Evolutionary conservation across 2,797 vertebrate species (phyloP), one percentile per base, ranked within the genome.

Genomic region (Bradypodion pumilum): DNA sequence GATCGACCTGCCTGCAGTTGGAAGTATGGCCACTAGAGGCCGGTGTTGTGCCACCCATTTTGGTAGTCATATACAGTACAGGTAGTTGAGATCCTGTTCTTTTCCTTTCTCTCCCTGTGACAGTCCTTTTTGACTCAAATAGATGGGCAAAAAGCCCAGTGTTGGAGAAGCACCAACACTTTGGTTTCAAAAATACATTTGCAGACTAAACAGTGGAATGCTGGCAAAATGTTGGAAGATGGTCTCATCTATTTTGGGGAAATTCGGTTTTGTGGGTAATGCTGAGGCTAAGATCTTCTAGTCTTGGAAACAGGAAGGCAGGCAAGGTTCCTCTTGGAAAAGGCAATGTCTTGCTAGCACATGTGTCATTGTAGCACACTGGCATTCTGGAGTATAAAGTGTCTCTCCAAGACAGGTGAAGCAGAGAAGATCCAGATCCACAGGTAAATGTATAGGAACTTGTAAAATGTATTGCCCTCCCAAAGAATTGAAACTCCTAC

Each of bases 1-100:
- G 35, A 44, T 72, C n/a, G 59, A 49, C 56, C 25, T 74, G 46
- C 12, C 37, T 68, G 73, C 52, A 69, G 63, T 85, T 68, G 40
- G 9, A 1, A n/a, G 60, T 16, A 10, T 2, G 52, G 27, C 72
- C 84, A 81, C 78, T 46, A 81, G 84, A 75, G 63, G 84, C 29
- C 78, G 44, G 70, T 80, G 78, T 80, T 75, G 78, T 68, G 70
- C 60, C 35, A 37, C 49, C 72, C 78, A 85, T 74, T 68, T 46
- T 80, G 29, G 40, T 69, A 69, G 52, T 59, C 44, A 35, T 37
- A 46, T 23, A 75, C 19, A 63, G 29, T 19, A 35, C 15, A 7
- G n/a, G n/a, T n/a, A n/a, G 46, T 2, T 78, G 56, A 66, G n/a
- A n/a, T n/a, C 25, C n/a, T 46, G 35, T 37, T 56, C 29, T 66